Base-by-base conservation (phyloP, 2,797 vertebrate species). In the Pteronotus mesoamericanus region DNA sequence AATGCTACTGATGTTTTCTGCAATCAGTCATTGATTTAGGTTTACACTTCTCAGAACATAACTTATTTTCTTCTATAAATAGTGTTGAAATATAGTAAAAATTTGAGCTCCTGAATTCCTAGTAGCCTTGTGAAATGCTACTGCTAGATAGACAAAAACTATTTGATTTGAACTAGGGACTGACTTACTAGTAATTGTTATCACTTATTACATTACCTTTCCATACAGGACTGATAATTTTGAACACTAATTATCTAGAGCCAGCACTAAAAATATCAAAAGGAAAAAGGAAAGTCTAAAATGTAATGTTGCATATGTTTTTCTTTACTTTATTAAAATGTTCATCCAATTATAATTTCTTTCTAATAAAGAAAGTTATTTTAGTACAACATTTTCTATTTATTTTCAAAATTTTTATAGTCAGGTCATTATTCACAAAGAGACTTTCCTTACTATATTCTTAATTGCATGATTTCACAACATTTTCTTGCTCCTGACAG, bases 81-180 rank as follows among this genome's bases (percentile, higher is more conserved):
- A n/a, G 14, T 75, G 12, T 37, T 53, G 34, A 89, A 72, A 59
- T 22, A 26, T 37, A 48, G 51, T 37, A 59, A 78, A 82, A 78
- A 59, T 90, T 69, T 26, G 22, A 72, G 14, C 1, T 85, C 6
- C 21, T 59, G 7, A 59, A 59, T 39, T 24, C 77, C 34, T 78
- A 51, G 34, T 22, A 96, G 24, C 9, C 51, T 90, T 69, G 42
- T 83, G 4, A 86, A 72, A 84, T 55, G 29, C 19, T 69, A 57
- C n/a, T 21, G 14, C 59, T 32, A 59, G 5, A 22, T 24, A 59
- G 37, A 24, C 82, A 77, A 85, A 89, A 80, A 42, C n/a, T 24
- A 53, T 64, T 34, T 16, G 32, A 16, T 77, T 80, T 74, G 44
- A 68, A 46, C 59, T 37, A 42, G 12, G 37, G 6, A 37, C 4